Percentiles rank a stretch among this genome's conserved stretches.
These are phyloP conservation scores for Philonicus albiceps DNA, from an alignment of 2,888 invertebrate genomes.

Conservation along the genomic window DNA sequence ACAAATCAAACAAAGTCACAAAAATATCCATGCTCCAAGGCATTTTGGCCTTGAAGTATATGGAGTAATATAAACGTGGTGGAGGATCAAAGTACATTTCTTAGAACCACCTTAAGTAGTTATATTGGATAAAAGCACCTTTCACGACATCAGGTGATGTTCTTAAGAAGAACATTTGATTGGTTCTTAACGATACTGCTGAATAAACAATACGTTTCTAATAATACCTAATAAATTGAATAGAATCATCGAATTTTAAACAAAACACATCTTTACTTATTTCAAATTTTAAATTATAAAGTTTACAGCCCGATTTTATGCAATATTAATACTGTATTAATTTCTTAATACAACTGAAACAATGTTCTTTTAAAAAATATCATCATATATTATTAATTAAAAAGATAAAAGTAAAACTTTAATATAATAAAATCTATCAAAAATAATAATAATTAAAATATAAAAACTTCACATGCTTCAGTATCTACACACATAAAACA, in stretches of 20 bases:
- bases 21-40: neutral
- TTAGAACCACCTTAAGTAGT: neutral
- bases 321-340: neutral
- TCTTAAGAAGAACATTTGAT: neutral
- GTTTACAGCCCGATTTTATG: neutral
- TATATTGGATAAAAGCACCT: neutral
- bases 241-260: neutral
- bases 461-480: neutral
- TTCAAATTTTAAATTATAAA: neutral
- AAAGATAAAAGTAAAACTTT: no score
- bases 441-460: no score
- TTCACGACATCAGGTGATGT: neutral
- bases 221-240: neutral
- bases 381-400: no score
- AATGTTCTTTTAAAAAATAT: no score
- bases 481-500: no score
- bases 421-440: no score
- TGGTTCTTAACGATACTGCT: neutral
- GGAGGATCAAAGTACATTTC: neutral
- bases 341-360: no score
- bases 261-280: neutral
- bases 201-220: neutral
- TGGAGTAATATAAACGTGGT: neutral
- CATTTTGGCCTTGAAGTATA: neutral
- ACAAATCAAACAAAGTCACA: neutral